Conservation (phyloP, 2,797 vertebrate species). For the Spinus olivaceus region DNA sequence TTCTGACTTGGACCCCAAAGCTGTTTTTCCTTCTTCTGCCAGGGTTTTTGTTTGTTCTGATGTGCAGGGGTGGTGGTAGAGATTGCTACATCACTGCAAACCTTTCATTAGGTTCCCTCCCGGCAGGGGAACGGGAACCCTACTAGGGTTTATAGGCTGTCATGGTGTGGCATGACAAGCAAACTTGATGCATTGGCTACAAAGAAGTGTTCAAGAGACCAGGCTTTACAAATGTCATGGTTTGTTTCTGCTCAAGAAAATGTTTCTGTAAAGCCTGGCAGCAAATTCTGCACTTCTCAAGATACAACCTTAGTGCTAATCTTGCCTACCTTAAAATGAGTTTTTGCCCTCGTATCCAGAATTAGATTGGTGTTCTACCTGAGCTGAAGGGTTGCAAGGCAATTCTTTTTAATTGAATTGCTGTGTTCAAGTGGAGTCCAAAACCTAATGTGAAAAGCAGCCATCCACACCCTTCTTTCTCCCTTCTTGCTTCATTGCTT, state of each 20-base stretch:
- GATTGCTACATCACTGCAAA: background rate
- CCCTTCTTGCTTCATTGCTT: background rate
- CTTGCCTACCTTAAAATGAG: background rate
- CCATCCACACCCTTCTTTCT: background rate
- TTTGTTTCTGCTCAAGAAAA: background rate
- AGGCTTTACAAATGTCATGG: background rate
- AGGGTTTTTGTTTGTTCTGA: background rate
- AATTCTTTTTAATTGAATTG: background rate
- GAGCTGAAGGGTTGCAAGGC: background rate
- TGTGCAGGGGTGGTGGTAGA: background rate
- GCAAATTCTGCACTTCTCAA: background rate
- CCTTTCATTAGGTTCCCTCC: background rate
- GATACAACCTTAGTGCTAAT: background rate
- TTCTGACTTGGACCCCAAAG: background rate
- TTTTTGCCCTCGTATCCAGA: background rate
- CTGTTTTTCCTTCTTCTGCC: background rate
- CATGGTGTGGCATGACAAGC: rapidly evolving
- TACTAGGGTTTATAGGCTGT: background rate
- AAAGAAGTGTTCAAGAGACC: background rate
- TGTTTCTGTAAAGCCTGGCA: background rate
- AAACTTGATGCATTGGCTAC: background rate
- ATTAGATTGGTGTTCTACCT: background rate
- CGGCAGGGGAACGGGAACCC: rapidly evolving
- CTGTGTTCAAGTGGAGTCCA: background rate
- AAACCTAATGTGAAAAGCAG: background rate